Base-by-base conservation (phyloP, 2,888 invertebrate species). In the Heteromurus nitidus region DNA sequence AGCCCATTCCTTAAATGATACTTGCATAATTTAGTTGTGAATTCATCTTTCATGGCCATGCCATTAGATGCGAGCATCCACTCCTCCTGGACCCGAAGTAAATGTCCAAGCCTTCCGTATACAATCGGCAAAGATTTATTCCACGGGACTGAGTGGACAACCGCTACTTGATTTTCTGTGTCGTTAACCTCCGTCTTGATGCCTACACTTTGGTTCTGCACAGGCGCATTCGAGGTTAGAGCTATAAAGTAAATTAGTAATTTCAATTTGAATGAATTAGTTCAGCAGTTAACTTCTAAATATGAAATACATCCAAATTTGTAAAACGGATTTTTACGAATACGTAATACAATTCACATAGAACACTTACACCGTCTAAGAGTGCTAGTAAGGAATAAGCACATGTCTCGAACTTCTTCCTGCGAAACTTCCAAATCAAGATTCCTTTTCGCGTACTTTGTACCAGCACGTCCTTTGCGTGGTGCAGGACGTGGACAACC, bases 401-500 rank as follows among this genome's bases (percentile, higher is more conserved):
- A 64, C 64, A 79, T 75, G 16, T 73, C 69, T 16, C 50, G 42
- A 31, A 70, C 65, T 62, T 82, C 75, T 11, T 73, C 69, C 31
- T 82, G 53, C 11, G 76, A 64, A n/a, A 79, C 44, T 55, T 53
- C 55, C 11, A 42, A 44, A 22, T 73, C 64, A 3, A 79, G 28
- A 20, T 58, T 79, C 0, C 60, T 60, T 60, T 73, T 73, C 2
- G 62, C 28, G 9, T 31, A 30, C 26, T 55, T 67, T 13, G 62
- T 30, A 24, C 82, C 70, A 24, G 58, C 74, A 16, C 67, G 55
- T 3, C 68, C 79, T 20, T 80, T 74, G 13, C 47, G 70, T 16
- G 83, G 83, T 0, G 75, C 72, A 11, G 83, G 83, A 28, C 47
- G 75, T 5, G 83, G 83, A 22, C 83, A 83, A 2, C 58, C n/a